Evolutionary conservation across 2,797 vertebrate species (phyloP), one percentile per base, ranked within the genome.

Genomic region (Amblyopsis hoosieri): DNA sequence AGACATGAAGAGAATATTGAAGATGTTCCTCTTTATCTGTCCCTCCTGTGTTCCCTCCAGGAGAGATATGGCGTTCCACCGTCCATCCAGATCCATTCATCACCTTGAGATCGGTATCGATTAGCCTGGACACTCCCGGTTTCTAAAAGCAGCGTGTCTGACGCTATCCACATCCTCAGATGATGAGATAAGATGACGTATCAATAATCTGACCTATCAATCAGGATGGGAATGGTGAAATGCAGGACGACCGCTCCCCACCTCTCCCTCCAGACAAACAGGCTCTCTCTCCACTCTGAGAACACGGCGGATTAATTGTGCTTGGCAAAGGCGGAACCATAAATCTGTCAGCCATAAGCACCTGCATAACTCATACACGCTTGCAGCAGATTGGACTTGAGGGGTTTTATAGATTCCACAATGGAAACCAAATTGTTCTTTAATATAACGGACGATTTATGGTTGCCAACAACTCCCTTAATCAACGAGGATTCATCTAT

Each of bases 91-190:
- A 59, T 56, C 72, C 87, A 77, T 90, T 82, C 79, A 71, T 91
- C 88, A 91, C 82, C 74, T 87, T 86, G 75, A 88, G 79, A 83
- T 85, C 75, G 29, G 79, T 88, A 90, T 90, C 75, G 89, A 90
- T 89, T 81, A 79, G 72, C 62, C 67, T 62, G 65, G 69, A 31
- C 72, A 8, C 50, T 69, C 50, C 60, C 72, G 31, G 66, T 33
- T 11, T 71, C 80, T 86, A 82, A 86, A 85, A 84, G 80, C 78
- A 75, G 79, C 75, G 75, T 71, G 17, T 15, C 62, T 23, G 55
- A 62, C 72, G 78, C 67, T 48, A 75, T 75, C 80, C 71, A 74
- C 73, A 33, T 48, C 74, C 5, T 15, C 61, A 56, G 66, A 46
- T 9, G 14, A 62, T 74, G 69, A 85, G 78, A 79, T 78, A 74